A percentile compares a stretch with the other conserved stretches of the same genome.
phyloP scores from a whole-genome alignment of 1,140 invertebrate species.

The Tetragonula clypearis region DNA sequence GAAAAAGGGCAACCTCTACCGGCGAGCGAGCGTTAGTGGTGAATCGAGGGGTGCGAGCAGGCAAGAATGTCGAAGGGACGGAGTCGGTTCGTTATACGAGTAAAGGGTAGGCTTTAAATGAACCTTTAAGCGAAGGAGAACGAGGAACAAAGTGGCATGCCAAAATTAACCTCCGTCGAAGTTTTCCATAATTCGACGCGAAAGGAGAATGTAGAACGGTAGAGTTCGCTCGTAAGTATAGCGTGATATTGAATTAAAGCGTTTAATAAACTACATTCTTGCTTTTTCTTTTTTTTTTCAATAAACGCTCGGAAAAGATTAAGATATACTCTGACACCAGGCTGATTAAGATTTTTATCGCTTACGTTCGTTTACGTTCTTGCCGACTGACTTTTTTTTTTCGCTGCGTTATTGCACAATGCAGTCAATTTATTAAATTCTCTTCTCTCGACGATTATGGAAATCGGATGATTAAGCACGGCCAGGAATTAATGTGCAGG shows the following conservation, averaged over 20 bases:
- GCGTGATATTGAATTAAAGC: not conserved
- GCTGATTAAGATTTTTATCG: too few species aligned
- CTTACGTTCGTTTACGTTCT: not conserved
- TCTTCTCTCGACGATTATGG: not conserved
- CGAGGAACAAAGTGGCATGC: not conserved
- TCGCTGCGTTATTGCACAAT: not conserved
- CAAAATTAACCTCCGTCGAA: conserved; percentile 7
- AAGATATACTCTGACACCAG: not conserved
- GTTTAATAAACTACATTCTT: too few species aligned
- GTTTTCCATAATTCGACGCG: not conserved
- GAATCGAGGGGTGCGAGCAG: conserved; percentile 6
- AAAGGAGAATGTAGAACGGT: too few species aligned
- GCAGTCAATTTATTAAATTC: not conserved
- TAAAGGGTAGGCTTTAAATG: conserved; percentile 7
- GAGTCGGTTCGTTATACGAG: conserved; percentile 10
- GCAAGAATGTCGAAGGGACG: not conserved
- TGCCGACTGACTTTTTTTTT: not conserved
- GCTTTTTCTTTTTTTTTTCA: too few species aligned
- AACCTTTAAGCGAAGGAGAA: not conserved
- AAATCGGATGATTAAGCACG: not conserved
- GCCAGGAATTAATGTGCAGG: not conserved
- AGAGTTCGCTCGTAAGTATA: not conserved
- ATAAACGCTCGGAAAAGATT: too few species aligned
- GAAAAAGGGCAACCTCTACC: not conserved
- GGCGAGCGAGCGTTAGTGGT: not conserved